Base-by-base conservation (phyloP, 2,888 invertebrate species). In the Cataglyphis cursor region DNA sequence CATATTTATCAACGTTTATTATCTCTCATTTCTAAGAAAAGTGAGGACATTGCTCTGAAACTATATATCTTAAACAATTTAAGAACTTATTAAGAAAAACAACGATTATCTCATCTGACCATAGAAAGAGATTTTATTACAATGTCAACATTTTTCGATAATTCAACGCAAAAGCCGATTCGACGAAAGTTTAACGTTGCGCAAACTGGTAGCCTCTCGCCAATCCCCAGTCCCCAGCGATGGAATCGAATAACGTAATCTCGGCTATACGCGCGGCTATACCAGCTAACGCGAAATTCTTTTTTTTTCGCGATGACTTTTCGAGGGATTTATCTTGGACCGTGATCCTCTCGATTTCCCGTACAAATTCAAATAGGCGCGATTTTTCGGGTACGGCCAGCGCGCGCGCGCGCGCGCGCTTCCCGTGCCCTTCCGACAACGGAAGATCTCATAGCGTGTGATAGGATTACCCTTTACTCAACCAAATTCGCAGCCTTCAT, bases 401-500 rank as follows among this genome's bases (percentile, higher is more conserved):
- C 81, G 78, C 54, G 8, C 9, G 62, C 44, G 8, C 9, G 61
- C 44, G 10, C 66, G 10, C 74, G 64, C 64, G 76, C 48, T 54
- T 38, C 51, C 84, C 84, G 80, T 86, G 89, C 87, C 91, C 86
- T 89, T 84, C 85, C 88, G 86, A 87, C 84, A 85, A 83, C 83
- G 88, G 89, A 91, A 92, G 92, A 93, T 92, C 91, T 92, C 92
- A 85, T 92, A 92, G 93, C 93, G 93, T 93, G 90, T 94, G 95
- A 95, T 95, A 94, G 95, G 95, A 95, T 95, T 95, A 95, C 95
- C 95, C 95, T 94, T 95, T 94, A 95, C 95, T 94, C 94, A 94
- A 93, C 94, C 92, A 93, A 94, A 94, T 94, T 94, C 94, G 93
- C 92, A 93, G 92, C 92, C 94, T 94, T 94, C 95, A 94, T 94